Conservation (phyloP, 1,140 invertebrate genomes). For the Temnothorax nylanderi region DNA sequence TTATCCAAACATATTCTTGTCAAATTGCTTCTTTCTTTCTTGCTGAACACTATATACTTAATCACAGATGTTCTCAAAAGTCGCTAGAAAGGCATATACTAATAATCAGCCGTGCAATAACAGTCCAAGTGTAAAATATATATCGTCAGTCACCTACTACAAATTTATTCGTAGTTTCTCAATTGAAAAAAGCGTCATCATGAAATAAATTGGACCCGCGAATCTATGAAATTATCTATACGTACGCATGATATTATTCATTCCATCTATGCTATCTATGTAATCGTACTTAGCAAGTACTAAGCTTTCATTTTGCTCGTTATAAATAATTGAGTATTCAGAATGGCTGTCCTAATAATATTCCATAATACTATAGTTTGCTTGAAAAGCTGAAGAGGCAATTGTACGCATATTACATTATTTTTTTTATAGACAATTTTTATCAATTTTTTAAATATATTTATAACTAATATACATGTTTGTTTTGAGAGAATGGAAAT, state of each 20-base stretch:
- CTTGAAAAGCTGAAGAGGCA: neutral
- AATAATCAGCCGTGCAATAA: neutral
- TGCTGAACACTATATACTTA: neutral
- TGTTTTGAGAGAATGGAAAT: neutral
- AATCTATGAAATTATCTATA: constrained; percentile 2
- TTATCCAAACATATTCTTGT: neutral
- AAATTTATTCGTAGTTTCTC: constrained; percentile 24
- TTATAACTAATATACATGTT: neutral
- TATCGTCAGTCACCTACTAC: neutral
- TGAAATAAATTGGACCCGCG: constrained; percentile 35
- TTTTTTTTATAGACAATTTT: constrained; percentile 17
- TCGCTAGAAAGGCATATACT: neutral
- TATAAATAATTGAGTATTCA: constrained; percentile 41
- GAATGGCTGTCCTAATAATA: neutral
- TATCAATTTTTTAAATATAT: neutral
- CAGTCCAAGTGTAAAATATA: constrained; percentile 8
- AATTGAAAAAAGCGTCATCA: constrained; percentile 1
- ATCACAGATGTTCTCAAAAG: constrained; percentile 6
- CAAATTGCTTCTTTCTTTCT: neutral
- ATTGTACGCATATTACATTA: neutral
- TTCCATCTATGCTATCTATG: neutral
- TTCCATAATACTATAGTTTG: neutral
- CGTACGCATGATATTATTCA: neutral
- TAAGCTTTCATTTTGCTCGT: constrained; percentile 20
- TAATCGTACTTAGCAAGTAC: constrained; percentile 5